A percentile compares a stretch with the other conserved stretches of the same genome.
Conservation (phyloP, 2,797 vertebrate species). For the Tadarida brasiliensis region DNA sequence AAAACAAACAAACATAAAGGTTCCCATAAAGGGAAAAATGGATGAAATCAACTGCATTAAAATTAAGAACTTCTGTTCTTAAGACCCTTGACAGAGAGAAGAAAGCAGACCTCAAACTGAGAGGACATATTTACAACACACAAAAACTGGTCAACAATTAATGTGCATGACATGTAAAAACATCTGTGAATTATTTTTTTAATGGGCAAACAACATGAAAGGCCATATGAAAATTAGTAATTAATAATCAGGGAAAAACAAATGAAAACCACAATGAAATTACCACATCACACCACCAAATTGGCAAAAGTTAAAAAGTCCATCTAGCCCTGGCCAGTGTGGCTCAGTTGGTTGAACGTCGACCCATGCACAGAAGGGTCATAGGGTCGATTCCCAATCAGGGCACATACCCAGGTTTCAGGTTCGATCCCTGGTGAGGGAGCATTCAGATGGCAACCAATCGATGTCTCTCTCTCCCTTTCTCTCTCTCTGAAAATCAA, state of each 20-base stretch:
- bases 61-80: slow-evolving; percentile 49
- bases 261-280: slow-evolving; percentile 50
- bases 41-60: neutral
- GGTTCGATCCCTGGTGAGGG: no score
- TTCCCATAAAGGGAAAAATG: neutral
- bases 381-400: no score
- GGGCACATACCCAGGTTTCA: no score
- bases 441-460: no score
- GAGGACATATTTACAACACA: slow-evolving; percentile 14
- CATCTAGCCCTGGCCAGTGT: neutral
- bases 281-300: neutral
- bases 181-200: slow-evolving; percentile 25
- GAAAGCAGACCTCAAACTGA: slow-evolving; percentile 24
- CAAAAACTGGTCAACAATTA: slow-evolving; percentile 46
- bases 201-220: slow-evolving; percentile 32
- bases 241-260: neutral
- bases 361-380: no score
- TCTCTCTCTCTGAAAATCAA: no score
- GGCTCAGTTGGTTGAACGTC: no score
- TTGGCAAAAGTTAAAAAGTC: slow-evolving; percentile 4
- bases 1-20: neutral
- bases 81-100: slow-evolving; percentile 20
- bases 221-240: neutral
- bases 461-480: no score
- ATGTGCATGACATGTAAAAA: slow-evolving; percentile 6